These are phyloP conservation scores for Danio kyathit DNA, from an alignment of 2,797 vertebrate genomes.

Conservation along the genomic window DNA sequence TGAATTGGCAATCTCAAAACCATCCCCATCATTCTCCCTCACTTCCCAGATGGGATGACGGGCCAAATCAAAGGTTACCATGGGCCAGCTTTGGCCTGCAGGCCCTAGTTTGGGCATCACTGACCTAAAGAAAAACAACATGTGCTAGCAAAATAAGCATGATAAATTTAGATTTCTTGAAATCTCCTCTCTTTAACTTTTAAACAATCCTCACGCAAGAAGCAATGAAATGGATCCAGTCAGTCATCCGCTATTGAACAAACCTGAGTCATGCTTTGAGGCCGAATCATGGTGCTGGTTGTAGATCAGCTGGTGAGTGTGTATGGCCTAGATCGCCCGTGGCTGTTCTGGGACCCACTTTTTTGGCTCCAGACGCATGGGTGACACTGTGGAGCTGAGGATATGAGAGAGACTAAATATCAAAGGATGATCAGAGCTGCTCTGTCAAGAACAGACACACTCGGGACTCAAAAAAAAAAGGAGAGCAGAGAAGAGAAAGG, in stretches of 20 bases:
- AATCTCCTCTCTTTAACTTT: constrained; percentile 60
- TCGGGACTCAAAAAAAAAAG: constrained; percentile 54
- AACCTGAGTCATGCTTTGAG: neutral
- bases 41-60: too few relatives aligned
- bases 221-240: constrained; percentile 10
- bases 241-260: neutral
- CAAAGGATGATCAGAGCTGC: constrained; percentile 59
- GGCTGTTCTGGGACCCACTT: constrained; percentile 49
- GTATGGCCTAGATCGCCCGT: constrained; percentile 20
- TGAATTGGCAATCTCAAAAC: too few relatives aligned
- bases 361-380: constrained; percentile 47
- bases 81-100: too few relatives aligned
- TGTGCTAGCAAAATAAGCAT: too few relatives aligned
- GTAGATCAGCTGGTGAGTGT: constrained; percentile 20
- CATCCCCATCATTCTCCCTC: too few relatives aligned
- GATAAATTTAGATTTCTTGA: too few relatives aligned
- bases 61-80: too few relatives aligned
- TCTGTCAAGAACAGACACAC: constrained; percentile 59
- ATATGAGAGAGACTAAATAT: constrained; percentile 61
- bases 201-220: constrained; percentile 41
- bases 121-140: too few relatives aligned
- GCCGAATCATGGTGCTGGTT: neutral
- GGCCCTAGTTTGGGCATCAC: too few relatives aligned
- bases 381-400: constrained; percentile 53
- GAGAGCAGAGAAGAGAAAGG: constrained; percentile 51